phyloP scores from a whole-genome alignment of 2,797 vertebrate genomes.

The Acrossocheilus wenchowensis region DNA sequence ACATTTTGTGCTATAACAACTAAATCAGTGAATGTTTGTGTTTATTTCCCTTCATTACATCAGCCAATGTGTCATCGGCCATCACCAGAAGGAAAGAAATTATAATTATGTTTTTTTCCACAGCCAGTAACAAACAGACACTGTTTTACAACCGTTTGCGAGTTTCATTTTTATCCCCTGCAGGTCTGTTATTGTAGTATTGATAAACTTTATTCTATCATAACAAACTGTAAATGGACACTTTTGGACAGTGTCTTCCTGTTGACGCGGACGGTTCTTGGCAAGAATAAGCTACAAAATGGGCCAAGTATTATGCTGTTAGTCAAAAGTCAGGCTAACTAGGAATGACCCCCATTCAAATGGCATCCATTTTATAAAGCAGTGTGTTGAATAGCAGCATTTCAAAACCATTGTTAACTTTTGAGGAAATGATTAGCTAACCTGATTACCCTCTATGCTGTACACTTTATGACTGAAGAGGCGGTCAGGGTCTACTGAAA shows the following conservation, averaged over 20 bases:
- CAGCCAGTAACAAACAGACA: background rate
- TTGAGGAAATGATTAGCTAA: slow-evolving; percentile 53
- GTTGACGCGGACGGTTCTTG: background rate
- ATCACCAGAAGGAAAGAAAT: background rate
- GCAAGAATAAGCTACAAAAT: background rate
- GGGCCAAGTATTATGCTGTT: background rate
- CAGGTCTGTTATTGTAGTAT: background rate
- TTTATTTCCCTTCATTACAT: background rate
- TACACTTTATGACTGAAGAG: slow-evolving; percentile 34
- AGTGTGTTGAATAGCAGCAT: slow-evolving; percentile 49
- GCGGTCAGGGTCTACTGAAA: slow-evolving; percentile 37
- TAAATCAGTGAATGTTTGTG: background rate
- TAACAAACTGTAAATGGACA: background rate
- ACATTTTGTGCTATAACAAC: background rate
- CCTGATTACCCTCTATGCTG: slow-evolving; percentile 28
- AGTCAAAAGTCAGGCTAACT: background rate
- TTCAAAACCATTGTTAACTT: slow-evolving; percentile 42
- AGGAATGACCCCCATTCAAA: background rate
- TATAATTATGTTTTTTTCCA: background rate
- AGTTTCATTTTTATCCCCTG: background rate
- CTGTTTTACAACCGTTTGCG: background rate
- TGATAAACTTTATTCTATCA: background rate
- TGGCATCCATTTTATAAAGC: slow-evolving; percentile 18
- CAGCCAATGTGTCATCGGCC: background rate
- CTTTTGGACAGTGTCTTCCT: no score